phyloP scores from a whole-genome alignment of 2,888 invertebrate genomes.

The Tetragnatha montana region DNA sequence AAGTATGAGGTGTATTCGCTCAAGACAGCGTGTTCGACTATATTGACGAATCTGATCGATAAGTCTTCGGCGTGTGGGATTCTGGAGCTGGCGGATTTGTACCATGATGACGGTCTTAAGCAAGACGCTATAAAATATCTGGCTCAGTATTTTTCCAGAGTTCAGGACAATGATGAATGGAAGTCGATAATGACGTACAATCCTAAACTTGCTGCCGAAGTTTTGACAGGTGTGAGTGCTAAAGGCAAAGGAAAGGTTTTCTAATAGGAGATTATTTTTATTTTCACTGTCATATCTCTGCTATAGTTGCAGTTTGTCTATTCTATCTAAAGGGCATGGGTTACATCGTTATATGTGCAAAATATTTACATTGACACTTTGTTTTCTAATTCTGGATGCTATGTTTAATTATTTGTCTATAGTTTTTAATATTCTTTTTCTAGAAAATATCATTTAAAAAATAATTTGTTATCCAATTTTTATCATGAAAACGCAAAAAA shows the following conservation, averaged over 20 bases:
- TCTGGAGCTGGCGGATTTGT: slow-evolving; percentile 16
- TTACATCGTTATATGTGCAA: no score
- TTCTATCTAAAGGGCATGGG: background rate
- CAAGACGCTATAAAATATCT: background rate
- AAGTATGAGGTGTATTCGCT: slow-evolving; percentile 25
- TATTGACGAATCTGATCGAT: background rate
- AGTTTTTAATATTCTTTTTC: no score
- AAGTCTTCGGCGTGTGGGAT: slow-evolving; percentile 12
- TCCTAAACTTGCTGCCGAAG: background rate
- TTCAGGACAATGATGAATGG: slow-evolving; percentile 19
- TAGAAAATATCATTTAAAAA: no score
- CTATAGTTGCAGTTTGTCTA: no score
- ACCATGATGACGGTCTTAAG: slow-evolving; percentile 1
- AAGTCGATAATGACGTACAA: background rate
- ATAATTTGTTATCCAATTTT: no score
- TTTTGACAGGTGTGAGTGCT: background rate
- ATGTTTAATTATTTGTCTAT: no score
- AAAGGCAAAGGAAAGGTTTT: background rate
- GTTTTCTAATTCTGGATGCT: no score
- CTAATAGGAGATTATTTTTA: background rate
- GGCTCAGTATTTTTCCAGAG: background rate
- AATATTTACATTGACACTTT: no score
- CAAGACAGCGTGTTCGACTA: background rate
- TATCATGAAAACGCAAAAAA: no score
- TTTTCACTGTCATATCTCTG: no score